phyloP scores from a whole-genome alignment of 2,797 vertebrate genomes.

The Myiotriccus ornatus region DNA sequence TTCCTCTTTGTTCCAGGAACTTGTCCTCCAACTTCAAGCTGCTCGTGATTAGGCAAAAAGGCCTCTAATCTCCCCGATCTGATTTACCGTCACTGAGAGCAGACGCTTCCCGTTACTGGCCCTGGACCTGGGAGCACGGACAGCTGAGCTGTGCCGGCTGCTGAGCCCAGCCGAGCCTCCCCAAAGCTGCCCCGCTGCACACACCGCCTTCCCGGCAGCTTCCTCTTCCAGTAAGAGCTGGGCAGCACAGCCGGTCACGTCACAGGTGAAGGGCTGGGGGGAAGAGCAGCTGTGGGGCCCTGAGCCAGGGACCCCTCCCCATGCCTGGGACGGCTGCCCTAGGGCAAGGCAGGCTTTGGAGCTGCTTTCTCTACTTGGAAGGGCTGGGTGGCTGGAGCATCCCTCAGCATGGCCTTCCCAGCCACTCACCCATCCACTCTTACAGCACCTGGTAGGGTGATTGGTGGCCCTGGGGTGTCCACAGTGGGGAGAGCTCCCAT shows the following conservation, averaged over 20 bases:
- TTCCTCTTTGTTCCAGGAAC: constrained; percentile 80
- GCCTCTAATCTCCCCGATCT: constrained; percentile 77
- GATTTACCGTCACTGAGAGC: constrained; percentile 72
- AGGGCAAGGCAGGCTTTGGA: neutral
- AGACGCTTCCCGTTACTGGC: constrained; percentile 74
- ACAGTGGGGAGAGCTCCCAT: neutral
- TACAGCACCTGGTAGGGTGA: rapidly evolving
- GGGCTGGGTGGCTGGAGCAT: rapidly evolving
- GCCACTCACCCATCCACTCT: rapidly evolving
- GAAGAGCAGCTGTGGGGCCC: neutral
- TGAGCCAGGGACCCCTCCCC: neutral
- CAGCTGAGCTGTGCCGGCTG: constrained; percentile 6
- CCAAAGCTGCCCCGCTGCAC: neutral
- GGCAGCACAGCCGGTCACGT: neutral
- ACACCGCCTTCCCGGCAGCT: constrained; percentile 42
- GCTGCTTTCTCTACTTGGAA: neutral
- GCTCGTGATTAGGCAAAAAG: constrained; percentile 76
- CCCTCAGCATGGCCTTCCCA: neutral
- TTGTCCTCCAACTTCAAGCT: constrained; percentile 72
- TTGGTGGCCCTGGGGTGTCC: no score
- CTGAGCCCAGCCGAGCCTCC: neutral
- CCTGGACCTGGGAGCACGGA: constrained; percentile 53
- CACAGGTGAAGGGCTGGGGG: neutral
- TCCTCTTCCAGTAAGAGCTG: constrained; percentile 39
- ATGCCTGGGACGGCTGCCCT: neutral